These are phyloP conservation scores for Tetheella fluctuosa DNA, from an alignment of 2,888 invertebrate species.

Conservation along the genomic window DNA sequence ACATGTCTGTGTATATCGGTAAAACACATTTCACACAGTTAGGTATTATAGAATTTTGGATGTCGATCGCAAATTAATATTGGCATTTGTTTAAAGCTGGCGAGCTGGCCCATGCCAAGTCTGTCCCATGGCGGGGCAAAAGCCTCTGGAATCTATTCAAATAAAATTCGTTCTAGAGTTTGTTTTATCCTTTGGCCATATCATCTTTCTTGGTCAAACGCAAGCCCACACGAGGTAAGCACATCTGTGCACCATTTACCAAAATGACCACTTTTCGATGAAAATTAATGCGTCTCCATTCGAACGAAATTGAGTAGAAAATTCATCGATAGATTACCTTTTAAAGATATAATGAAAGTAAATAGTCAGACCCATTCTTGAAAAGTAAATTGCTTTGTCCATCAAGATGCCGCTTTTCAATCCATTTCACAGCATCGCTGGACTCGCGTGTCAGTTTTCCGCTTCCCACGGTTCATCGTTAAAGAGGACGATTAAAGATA, in stretches of 20 bases:
- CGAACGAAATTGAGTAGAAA: too few species aligned
- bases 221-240: too few species aligned
- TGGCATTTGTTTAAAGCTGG: background rate
- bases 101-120: too few species aligned
- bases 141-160: background rate
- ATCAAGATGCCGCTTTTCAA: background rate
- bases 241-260: too few species aligned
- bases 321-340: background rate
- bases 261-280: too few species aligned
- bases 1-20: too few species aligned
- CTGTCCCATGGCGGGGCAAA: background rate
- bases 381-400: background rate
- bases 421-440: background rate
- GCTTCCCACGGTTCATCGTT: slow-evolving; percentile 9
- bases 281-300: too few species aligned
- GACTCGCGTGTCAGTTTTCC: background rate
- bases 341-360: background rate
- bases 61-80: background rate
- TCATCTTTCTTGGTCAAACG: too few species aligned
- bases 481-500: slow-evolving; percentile 9
- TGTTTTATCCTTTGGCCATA: too few species aligned
- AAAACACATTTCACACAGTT: too few species aligned
- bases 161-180: too few species aligned
- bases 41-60: too few species aligned
- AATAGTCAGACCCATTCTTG: background rate